Percentiles rank a stretch among this genome's conserved stretches.
phyloP scores from a whole-genome alignment of 2,888 invertebrate species.

The Liodrosophila aerea region DNA sequence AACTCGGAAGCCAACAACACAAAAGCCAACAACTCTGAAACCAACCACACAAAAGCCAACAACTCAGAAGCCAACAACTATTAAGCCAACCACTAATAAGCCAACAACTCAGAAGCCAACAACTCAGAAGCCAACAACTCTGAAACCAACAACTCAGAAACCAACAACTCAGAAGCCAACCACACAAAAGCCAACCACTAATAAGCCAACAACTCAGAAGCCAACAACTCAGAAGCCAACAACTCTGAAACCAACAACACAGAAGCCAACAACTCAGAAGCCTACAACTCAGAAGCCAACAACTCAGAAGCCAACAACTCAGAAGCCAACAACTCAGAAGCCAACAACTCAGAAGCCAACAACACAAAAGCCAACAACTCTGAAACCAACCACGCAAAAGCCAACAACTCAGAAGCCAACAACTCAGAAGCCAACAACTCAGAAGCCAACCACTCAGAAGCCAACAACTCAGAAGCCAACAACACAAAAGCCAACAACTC shows the following conservation, averaged over 20 bases:
- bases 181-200: background rate
- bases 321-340: background rate
- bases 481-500: too few species aligned
- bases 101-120: slow-evolving; percentile 1
- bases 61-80: background rate
- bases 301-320: background rate
- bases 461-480: too few species aligned
- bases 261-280: background rate
- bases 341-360: background rate
- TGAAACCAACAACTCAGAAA: background rate
- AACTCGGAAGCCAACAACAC: background rate
- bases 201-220: background rate
- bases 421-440: background rate
- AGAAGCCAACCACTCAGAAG: background rate
- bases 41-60: background rate
- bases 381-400: background rate
- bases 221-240: background rate
- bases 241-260: background rate
- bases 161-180: background rate
- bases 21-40: background rate
- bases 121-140: slow-evolving; percentile 2
- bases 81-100: background rate
- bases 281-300: slow-evolving; percentile 2
- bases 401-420: background rate
- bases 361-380: background rate